Base-by-base conservation (phyloP, 2,888 invertebrate species). In the Lasioglossum villosulum region DNA sequence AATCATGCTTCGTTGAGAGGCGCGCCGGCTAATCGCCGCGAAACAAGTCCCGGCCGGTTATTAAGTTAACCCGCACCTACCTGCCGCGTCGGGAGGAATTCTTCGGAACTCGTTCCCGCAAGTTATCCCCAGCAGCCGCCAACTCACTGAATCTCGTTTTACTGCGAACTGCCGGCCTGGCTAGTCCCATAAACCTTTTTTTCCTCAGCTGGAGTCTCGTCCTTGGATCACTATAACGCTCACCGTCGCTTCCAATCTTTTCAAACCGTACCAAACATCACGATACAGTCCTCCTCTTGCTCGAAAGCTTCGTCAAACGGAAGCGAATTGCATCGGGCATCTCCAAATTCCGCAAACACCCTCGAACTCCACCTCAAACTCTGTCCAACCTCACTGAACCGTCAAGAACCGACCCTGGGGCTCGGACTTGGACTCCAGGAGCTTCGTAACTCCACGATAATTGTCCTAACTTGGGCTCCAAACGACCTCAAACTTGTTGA, bases 101-200 rank as follows among this genome's bases (percentile, higher is more conserved):
- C 68, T 37, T 37, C 68, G 34, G 66, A 12, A 48, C 48, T 34
- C 12, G 16, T 75, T 75, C n/a, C n/a, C 37, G 52, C 39, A 27
- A 75, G 59, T 59, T 63, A 75, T 75, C 75, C 75, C 23, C 52
- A 52, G 52, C 39, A 39, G 59, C 63, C 27, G 42, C 14, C 52
- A 19, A 75, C 27, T 75, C 75, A 75, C 75, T 63, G 37, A 39
- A 59, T 75, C n/a, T 37, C 37, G 23, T 66, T 66, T 34, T 66
- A 30, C 30, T 66, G 30, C 37, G 37, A 68, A 10, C 68, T 19
- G 23, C 37, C 37, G 23, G 8, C 37, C 68, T 23, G 37, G 23
- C 68, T 12, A 68, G 23, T 68, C 68, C 37, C 34, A 4, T 37
- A 19, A 19, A 68, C 66, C 66, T 59, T 27, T 59, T 27, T 19